Conservation (phyloP, 2,113 vertebrate genomes). For the Orthochromis malagaraziensis region DNA sequence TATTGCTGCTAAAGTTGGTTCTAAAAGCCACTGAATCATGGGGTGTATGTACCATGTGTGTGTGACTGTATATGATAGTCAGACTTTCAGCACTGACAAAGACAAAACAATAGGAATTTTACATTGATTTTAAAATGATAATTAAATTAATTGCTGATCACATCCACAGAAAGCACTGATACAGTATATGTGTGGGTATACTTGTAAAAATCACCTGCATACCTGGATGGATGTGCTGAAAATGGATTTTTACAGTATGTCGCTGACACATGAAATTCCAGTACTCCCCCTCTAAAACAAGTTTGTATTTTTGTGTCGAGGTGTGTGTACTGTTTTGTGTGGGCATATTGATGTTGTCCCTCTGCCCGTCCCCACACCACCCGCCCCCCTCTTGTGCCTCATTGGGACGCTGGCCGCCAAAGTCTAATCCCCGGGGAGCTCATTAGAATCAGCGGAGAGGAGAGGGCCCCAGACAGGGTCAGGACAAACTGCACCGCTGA, state of each 20-base stretch:
- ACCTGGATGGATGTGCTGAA: neutral
- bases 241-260: neutral
- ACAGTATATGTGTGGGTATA: neutral
- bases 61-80: neutral
- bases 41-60: neutral
- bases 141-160: neutral
- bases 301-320: neutral
- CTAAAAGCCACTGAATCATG: neutral
- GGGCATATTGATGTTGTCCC: constrained; percentile 1
- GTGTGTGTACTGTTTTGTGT: neutral
- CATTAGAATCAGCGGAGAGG: constrained; percentile 66
- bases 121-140: neutral
- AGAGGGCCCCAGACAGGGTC: constrained; percentile 62
- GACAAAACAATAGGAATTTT: neutral
- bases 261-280: neutral
- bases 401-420: constrained; percentile 44
- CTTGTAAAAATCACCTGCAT: neutral
- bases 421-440: constrained; percentile 59
- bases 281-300: neutral
- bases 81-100: neutral
- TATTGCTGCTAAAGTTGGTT: neutral
- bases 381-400: neutral
- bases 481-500: constrained; percentile 54
- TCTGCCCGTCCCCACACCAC: neutral
- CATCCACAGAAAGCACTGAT: neutral